Percentiles rank a stretch among this genome's conserved stretches.
Conservation (phyloP, 2,797 vertebrate species). For the Cottoperca gobio region DNA sequence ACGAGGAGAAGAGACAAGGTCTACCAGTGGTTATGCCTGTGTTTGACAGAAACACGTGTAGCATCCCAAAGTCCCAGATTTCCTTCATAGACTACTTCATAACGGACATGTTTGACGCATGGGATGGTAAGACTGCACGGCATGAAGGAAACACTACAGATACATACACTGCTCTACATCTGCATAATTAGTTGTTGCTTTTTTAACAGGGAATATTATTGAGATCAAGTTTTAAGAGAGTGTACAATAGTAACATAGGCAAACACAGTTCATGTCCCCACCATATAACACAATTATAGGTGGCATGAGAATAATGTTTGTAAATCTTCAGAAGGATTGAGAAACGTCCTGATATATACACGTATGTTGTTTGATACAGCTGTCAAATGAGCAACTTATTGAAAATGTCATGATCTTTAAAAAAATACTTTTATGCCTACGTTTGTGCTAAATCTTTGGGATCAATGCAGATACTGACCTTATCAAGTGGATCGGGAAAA, state of each 20-base stretch:
- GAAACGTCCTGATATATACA: background rate
- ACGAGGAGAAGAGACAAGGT: conserved; percentile 93
- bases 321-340: background rate
- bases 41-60: conserved; percentile 97
- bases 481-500: background rate
- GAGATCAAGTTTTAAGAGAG: background rate
- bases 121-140: conserved; percentile 90
- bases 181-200: background rate
- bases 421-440: background rate
- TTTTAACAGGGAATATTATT: background rate
- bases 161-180: background rate
- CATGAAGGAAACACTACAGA: conserved; percentile 5
- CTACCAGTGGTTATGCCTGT: conserved; percentile 97
- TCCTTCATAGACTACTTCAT: conserved; percentile 99
- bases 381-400: background rate
- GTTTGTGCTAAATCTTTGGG: background rate
- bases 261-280: background rate
- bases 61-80: conserved; percentile 97
- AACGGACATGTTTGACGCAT: conserved; percentile 97
- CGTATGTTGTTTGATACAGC: background rate
- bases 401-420: background rate
- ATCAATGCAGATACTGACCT: background rate
- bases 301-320: background rate
- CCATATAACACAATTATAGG: background rate
- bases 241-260: background rate